Evolutionary conservation across 2,888 invertebrate genomes (phyloP).

Genomic region (Psylliodes chrysocephalus): DNA sequence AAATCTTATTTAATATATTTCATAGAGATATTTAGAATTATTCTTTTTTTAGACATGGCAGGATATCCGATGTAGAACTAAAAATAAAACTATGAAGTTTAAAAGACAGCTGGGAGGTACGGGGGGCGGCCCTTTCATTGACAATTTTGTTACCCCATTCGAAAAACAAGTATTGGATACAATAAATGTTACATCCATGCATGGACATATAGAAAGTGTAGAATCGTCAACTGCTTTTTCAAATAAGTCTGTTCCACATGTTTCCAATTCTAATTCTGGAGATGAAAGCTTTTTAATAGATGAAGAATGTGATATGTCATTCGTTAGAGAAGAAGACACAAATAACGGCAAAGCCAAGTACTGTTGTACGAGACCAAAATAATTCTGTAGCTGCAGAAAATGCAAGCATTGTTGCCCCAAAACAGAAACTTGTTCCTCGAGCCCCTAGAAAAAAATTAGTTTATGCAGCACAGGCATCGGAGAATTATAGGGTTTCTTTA

Average conservation of each 20-base stretch:
- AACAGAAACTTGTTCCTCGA: not conserved
- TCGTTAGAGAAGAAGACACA: too few relatives aligned
- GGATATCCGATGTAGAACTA: conserved; percentile 1
- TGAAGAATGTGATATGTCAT: not conserved
- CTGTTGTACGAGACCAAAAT: too few relatives aligned
- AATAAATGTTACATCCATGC: conserved; percentile 1
- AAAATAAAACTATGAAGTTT: not conserved
- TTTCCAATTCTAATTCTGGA: not conserved
- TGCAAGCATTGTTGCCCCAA: too few relatives aligned
- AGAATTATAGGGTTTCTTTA: not conserved
- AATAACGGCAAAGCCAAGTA: too few relatives aligned
- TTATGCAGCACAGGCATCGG: not conserved
- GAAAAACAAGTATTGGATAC: conserved; percentile 15
- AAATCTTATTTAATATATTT: not conserved
- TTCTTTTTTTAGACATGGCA: conserved; percentile 22
- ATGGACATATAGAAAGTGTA: not conserved
- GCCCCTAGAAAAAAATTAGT: conserved; percentile 5
- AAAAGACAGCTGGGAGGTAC: not conserved
- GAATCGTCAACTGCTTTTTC: conserved; percentile 10
- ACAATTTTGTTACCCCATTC: not conserved
- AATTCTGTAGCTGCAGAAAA: too few relatives aligned
- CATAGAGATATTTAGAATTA: not conserved
- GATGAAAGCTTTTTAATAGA: conserved; percentile 3
- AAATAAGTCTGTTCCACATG: not conserved
- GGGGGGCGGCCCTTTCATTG: not conserved